These are phyloP conservation scores for silkworm (Bombyx mori) DNA, from an alignment of 1,140 invertebrate species.

Conservation along the genomic window ASM3026992v2 NC_085116.1:17014501-17015000, in stretches of 20 bases:
- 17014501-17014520: conserved; percentile 46
- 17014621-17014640: conserved; percentile 12
- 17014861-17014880: neutral
- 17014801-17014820: conserved; percentile 29
- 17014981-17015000: too few species aligned
- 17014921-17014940: too few species aligned
- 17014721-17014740: conserved; percentile 18
- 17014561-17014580: neutral
- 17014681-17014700: conserved; percentile 41
- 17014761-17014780: neutral
- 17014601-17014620: conserved; percentile 10
- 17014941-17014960: too few species aligned
- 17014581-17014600: conserved; percentile 11
- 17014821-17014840: conserved; percentile 9
- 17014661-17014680: conserved; percentile 49
- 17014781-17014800: conserved; percentile 25
- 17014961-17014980: too few species aligned
- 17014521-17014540: conserved; percentile 38
- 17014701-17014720: conserved; percentile 23
- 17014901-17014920: too few species aligned
- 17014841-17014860: neutral
- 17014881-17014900: too few species aligned
- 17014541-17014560: conserved; percentile 11
- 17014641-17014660: conserved; percentile 19
- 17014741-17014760: conserved; percentile 3